phyloP scores from a whole-genome alignment of 1,140 invertebrate genomes.

The Wasmannia auropunctata region DNA sequence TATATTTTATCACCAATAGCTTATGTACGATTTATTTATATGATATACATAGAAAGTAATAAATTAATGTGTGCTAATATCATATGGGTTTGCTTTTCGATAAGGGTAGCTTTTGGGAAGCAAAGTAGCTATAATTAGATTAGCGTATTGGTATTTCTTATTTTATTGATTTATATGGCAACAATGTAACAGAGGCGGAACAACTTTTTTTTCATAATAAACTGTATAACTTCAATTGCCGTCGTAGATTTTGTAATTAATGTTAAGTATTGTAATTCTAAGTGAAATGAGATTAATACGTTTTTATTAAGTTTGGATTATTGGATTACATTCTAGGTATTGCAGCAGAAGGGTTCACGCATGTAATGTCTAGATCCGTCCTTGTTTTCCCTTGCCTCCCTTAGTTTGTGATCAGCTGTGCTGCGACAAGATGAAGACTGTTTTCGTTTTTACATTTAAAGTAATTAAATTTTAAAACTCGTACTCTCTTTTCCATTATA shows the following conservation, averaged over 20 bases:
- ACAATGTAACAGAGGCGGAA: conserved; percentile 68
- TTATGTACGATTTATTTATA: conserved; percentile 36
- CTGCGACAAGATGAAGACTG: conserved; percentile 80
- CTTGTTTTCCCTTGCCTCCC: conserved; percentile 75
- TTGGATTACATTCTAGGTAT: conserved; percentile 84
- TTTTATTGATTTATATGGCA: conserved; percentile 8
- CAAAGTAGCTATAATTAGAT: conserved; percentile 33
- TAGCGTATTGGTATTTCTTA: not conserved
- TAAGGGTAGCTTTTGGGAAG: conserved; percentile 35
- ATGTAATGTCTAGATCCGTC: conserved; percentile 88
- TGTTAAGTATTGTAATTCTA: conserved; percentile 23
- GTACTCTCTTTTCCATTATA: conserved; percentile 58
- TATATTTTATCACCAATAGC: conserved; percentile 7
- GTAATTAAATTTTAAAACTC: conserved; percentile 64
- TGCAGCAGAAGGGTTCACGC: conserved; percentile 95
- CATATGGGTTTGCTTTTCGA: conserved; percentile 39
- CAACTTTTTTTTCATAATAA: conserved; percentile 13
- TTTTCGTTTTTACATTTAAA: conserved; percentile 75
- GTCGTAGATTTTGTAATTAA: not conserved
- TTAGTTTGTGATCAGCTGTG: conserved; percentile 75
- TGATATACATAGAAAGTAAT: not conserved
- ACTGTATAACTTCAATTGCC: not conserved
- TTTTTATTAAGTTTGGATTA: conserved; percentile 60
- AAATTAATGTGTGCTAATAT: conserved; percentile 26
- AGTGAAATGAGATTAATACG: conserved; percentile 39